Evolutionary conservation across 2,888 invertebrate genomes (phyloP).

Genomic region (Noctua pronuba): DNA sequence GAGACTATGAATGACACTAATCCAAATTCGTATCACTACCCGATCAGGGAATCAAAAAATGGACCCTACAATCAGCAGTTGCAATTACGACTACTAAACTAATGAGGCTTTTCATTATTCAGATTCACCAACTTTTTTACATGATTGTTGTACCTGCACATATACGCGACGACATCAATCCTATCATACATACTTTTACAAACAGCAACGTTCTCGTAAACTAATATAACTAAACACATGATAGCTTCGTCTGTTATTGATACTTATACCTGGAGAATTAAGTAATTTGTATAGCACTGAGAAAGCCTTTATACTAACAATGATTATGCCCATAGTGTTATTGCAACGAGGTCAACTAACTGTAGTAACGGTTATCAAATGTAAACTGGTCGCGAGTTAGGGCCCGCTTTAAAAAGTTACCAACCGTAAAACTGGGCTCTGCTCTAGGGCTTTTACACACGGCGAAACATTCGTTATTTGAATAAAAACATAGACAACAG

Average conservation of each 20-base stretch:
- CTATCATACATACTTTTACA: not conserved
- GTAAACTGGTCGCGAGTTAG: conserved; percentile 53
- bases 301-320: conserved; percentile 15
- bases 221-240: not conserved
- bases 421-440: conserved; percentile 29
- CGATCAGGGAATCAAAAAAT: too few species aligned
- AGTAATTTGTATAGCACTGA: not conserved
- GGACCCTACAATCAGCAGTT: not conserved
- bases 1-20: not conserved
- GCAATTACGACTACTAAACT: not conserved
- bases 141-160: too few species aligned
- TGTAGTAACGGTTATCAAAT: conserved; percentile 57
- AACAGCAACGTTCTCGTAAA: not conserved
- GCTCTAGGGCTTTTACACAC: not conserved
- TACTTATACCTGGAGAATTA: not conserved
- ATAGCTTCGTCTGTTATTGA: not conserved
- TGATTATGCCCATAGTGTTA: conserved; percentile 41
- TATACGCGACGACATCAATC: not conserved
- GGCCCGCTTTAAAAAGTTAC: conserved; percentile 48
- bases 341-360: conserved; percentile 51
- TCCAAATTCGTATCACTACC: not conserved
- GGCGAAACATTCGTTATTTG: not conserved
- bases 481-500: too few species aligned
- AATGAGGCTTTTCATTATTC: not conserved
- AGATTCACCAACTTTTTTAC: not conserved